Evolutionary conservation across 2,888 invertebrate species (phyloP).

Genomic region (Caenorhabditis doughertyi): DNA sequence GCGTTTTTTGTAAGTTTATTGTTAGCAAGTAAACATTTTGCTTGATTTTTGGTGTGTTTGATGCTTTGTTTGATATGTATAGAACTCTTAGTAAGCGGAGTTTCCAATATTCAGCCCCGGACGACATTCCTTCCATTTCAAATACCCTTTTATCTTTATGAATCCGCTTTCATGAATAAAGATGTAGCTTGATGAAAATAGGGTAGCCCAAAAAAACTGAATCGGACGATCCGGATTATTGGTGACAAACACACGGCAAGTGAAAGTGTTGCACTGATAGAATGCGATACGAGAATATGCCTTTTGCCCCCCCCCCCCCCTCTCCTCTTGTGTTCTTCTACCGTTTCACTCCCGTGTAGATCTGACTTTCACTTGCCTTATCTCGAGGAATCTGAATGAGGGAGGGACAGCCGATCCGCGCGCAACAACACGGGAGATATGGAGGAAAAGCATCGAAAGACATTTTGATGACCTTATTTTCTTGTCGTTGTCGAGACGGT

Average conservation of each 20-base stretch:
- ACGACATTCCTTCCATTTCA: not conserved
- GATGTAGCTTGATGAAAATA: constrained; percentile 49
- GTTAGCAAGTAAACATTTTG: not conserved
- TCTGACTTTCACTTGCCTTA: constrained; percentile 64
- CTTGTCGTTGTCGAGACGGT: constrained; percentile 56
- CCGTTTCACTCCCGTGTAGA: constrained; percentile 22
- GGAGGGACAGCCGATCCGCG: constrained; percentile 52
- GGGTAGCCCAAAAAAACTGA: constrained; percentile 56
- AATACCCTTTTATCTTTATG: not conserved
- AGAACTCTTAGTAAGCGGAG: too few species aligned
- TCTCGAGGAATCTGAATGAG: constrained; percentile 50
- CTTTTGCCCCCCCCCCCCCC: constrained; percentile 1
- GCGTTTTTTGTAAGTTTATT: not conserved
- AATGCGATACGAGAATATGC: constrained; percentile 51
- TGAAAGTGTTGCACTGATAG: constrained; percentile 68
- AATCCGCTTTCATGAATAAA: constrained; percentile 30
- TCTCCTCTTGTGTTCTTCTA: constrained; percentile 4
- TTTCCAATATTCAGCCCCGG: too few species aligned
- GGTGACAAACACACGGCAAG: constrained; percentile 59
- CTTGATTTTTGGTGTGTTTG: not conserved
- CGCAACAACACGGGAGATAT: constrained; percentile 56
- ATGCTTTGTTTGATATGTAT: not conserved
- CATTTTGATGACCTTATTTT: constrained; percentile 69
- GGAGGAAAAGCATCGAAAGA: constrained; percentile 56
- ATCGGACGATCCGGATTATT: constrained; percentile 63